Evolutionary conservation across 2,888 invertebrate genomes (phyloP).

Genomic region (Epicampocera succincta): DNA sequence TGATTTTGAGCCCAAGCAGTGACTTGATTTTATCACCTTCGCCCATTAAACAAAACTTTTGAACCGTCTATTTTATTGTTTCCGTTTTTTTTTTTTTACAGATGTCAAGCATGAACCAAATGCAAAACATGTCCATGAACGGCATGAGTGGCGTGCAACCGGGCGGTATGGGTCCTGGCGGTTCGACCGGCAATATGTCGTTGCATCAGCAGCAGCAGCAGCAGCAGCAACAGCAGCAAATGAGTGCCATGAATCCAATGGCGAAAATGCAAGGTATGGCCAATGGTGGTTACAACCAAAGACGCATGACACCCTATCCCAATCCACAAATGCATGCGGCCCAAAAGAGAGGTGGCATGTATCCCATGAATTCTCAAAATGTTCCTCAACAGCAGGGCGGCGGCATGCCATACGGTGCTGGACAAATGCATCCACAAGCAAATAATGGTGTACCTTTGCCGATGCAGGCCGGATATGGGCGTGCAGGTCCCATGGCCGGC

Average conservation of each 20-base stretch:
- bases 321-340: conserved; percentile 92
- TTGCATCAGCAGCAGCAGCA: conserved; percentile 80
- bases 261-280: conserved; percentile 84
- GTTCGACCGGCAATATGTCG: conserved; percentile 65
- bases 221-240: conserved; percentile 81
- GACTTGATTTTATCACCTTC: too few species aligned
- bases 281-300: conserved; percentile 85
- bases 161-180: conserved; percentile 79
- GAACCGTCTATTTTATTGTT: neutral
- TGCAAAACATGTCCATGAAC: conserved; percentile 89
- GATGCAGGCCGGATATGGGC: conserved; percentile 80
- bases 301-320: conserved; percentile 93
- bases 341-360: conserved; percentile 84
- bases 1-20: too few species aligned
- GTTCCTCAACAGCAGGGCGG: conserved; percentile 79
- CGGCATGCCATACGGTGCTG: conserved; percentile 79
- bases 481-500: conserved; percentile 70
- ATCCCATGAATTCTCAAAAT: conserved; percentile 83
- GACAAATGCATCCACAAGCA: conserved; percentile 79
- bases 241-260: conserved; percentile 87
- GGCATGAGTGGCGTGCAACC: conserved; percentile 74
- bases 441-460: conserved; percentile 81
- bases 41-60: neutral
- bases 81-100: conserved; percentile 73
- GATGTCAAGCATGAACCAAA: conserved; percentile 89